Percentiles rank a stretch among this genome's conserved stretches.
Conservation (phyloP, 2,113 vertebrate species). For the Edolisoma coerulescens region DNA sequence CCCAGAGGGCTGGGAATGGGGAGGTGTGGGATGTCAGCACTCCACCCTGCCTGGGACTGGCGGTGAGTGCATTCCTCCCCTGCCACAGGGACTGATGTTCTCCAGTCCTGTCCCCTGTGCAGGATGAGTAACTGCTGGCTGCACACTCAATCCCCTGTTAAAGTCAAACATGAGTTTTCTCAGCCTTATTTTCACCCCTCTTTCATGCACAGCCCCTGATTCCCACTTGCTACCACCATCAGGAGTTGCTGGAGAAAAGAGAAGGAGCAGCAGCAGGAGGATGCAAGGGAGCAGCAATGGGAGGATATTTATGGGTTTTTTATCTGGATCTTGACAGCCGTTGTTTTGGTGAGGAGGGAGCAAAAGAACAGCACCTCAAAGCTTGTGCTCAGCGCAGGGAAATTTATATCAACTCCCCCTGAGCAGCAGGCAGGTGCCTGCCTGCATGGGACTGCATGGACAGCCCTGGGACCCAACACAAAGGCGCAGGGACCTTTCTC, state of each 20-base stretch:
- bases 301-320: background rate
- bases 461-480: fast-evolving
- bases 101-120: background rate
- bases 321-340: background rate
- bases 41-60: background rate
- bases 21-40: background rate
- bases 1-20: background rate
- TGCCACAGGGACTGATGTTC: background rate
- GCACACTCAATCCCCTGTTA: background rate
- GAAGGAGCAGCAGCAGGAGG: background rate
- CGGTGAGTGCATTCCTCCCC: background rate
- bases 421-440: background rate
- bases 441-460: fast-evolving
- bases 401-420: background rate
- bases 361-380: background rate
- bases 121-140: background rate
- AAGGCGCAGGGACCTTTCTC: background rate
- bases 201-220: background rate
- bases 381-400: background rate
- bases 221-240: background rate
- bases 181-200: background rate
- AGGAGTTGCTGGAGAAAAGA: background rate
- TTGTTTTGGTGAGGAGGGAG: background rate
- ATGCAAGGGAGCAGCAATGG: background rate
- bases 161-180: background rate